Percentiles rank a stretch among this genome's conserved stretches.
Evolutionary conservation across 2,113 vertebrate species (phyloP).

Genomic region (Urocolius indicus): DNA sequence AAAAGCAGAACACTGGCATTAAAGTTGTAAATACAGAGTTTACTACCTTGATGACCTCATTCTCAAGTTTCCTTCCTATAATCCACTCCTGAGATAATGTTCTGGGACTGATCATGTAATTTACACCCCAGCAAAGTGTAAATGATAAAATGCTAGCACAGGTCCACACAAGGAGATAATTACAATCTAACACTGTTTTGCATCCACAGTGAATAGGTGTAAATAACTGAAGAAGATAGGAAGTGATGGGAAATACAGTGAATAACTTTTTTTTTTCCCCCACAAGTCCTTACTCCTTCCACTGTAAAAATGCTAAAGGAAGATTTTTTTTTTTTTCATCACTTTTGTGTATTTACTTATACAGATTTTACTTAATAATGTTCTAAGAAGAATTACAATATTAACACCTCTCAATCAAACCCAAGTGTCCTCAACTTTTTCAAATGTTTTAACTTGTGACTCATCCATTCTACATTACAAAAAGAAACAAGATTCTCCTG

Average conservation of each 20-base stretch:
- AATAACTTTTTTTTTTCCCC: neutral
- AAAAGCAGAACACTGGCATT: neutral
- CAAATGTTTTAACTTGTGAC: neutral
- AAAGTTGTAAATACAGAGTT: neutral
- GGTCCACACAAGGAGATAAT: conserved; percentile 16
- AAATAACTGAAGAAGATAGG: neutral
- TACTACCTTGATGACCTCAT: neutral
- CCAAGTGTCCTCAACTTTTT: neutral
- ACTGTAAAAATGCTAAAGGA: neutral
- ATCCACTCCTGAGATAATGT: neutral
- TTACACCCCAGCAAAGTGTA: conserved; percentile 16
- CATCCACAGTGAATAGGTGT: neutral
- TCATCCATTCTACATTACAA: neutral
- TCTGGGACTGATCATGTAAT: neutral
- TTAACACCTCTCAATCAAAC: neutral
- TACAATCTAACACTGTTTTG: neutral
- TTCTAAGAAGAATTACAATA: neutral
- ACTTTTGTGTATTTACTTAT: neutral
- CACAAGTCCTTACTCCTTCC: neutral
- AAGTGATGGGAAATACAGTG: neutral
- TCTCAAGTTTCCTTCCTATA: neutral
- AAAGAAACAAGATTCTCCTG: neutral
- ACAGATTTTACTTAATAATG: neutral
- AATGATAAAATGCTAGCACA: neutral
- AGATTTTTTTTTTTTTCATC: neutral